Percentiles rank a stretch among this genome's conserved stretches.
These are phyloP conservation scores for Mylabris sibirica DNA, from an alignment of 2,888 invertebrate genomes.

Conservation along the genomic window DNA sequence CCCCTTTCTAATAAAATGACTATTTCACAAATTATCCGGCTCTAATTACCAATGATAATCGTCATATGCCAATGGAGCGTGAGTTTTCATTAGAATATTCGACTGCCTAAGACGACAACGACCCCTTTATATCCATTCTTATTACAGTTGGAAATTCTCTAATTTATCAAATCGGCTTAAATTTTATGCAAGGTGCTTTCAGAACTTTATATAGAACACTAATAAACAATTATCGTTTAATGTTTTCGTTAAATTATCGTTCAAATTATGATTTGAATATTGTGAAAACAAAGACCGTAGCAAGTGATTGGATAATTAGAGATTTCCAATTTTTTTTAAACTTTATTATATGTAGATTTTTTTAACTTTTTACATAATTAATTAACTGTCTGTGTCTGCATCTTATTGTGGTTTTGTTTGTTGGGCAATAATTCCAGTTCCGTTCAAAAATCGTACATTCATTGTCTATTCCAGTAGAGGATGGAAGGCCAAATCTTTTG, in stretches of 20 bases:
- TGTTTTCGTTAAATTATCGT: too few relatives aligned
- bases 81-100: conserved; percentile 1
- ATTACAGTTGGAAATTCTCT: background rate
- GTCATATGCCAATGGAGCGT: background rate
- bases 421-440: too few relatives aligned
- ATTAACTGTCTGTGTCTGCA: too few relatives aligned
- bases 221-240: too few relatives aligned
- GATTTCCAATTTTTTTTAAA: too few relatives aligned
- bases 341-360: too few relatives aligned
- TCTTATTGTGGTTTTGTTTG: too few relatives aligned
- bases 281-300: too few relatives aligned
- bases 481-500: background rate
- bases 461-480: background rate
- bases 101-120: background rate
- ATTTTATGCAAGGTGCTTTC: background rate
- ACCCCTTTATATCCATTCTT: background rate
- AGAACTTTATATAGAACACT: background rate
- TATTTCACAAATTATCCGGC: background rate
- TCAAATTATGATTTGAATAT: too few relatives aligned
- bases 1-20: background rate
- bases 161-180: conserved; percentile 1
- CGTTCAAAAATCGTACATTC: background rate
- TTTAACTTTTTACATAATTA: too few relatives aligned
- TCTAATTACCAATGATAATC: background rate
- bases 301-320: too few relatives aligned